Evolutionary conservation across 2,113 vertebrate species (phyloP).

Genomic region (Pygathrix nemaeus): DNA sequence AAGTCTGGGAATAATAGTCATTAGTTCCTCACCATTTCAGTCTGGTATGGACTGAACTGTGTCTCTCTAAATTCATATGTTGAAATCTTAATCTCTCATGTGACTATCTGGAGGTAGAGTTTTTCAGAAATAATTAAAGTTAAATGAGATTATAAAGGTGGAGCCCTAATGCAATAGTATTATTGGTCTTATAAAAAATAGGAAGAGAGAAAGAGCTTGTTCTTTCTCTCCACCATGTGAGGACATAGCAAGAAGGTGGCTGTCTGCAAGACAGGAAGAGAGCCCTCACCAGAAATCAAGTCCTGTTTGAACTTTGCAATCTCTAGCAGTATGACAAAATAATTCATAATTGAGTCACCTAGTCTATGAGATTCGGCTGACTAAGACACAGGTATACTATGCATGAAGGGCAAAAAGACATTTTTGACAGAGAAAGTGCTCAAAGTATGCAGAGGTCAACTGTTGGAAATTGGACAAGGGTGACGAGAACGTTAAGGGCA

Average conservation of each 20-base stretch:
- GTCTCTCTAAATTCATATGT: not conserved
- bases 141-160: not conserved
- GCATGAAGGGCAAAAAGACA: not conserved
- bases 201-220: not conserved
- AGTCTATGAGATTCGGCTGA: not conserved
- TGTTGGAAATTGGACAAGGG: not conserved
- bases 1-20: not conserved
- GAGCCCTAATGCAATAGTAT: not conserved
- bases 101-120: not conserved
- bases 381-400: too few species aligned
- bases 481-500: not conserved
- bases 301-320: not conserved
- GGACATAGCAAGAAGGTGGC: too few species aligned
- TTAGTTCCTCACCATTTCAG: not conserved
- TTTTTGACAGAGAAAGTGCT: not conserved
- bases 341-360: not conserved
- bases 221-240: not conserved
- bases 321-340: not conserved
- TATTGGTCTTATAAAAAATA: not conserved
- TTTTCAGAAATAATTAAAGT: not conserved
- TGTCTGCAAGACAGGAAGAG: too few species aligned
- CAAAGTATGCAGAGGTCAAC: too few species aligned
- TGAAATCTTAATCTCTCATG: not conserved
- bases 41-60: rapidly evolving
- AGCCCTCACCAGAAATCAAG: not conserved